Conservation (phyloP, 2,888 invertebrate genomes). For the Margaritifera margaritifera region DNA sequence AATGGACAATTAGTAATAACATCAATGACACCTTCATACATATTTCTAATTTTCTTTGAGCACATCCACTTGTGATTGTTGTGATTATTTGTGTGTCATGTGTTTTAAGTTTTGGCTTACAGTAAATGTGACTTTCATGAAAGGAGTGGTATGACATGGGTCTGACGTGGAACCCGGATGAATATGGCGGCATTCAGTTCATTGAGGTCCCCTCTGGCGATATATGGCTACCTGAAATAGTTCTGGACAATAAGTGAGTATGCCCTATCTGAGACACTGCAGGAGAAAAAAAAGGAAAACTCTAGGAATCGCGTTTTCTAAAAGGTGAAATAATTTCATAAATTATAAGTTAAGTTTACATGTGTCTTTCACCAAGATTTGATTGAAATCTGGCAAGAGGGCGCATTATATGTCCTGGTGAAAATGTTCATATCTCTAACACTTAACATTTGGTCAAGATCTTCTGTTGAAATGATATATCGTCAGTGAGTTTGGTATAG, state of each 20-base stretch:
- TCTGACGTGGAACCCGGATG: constrained; percentile 94
- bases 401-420: too few relatives aligned
- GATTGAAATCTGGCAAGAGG: too few relatives aligned
- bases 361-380: too few relatives aligned
- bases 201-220: constrained; percentile 93
- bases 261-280: background rate
- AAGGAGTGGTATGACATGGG: constrained; percentile 83
- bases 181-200: constrained; percentile 94
- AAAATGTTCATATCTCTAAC: too few relatives aligned
- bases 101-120: constrained; percentile 1
- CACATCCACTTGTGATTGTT: background rate
- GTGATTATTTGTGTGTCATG: background rate
- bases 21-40: background rate
- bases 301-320: too few relatives aligned
- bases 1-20: too few relatives aligned
- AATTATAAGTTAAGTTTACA: too few relatives aligned
- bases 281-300: too few relatives aligned
- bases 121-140: constrained; percentile 5
- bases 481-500: too few relatives aligned
- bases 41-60: constrained; percentile 4
- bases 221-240: constrained; percentile 70
- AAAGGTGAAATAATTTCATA: too few relatives aligned
- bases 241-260: constrained; percentile 71
- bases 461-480: too few relatives aligned
- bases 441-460: too few relatives aligned